Evolutionary conservation across 2,797 vertebrate genomes (phyloP), one percentile per base, ranked within the genome.

Genomic region (Hylomyscus alleni): DNA sequence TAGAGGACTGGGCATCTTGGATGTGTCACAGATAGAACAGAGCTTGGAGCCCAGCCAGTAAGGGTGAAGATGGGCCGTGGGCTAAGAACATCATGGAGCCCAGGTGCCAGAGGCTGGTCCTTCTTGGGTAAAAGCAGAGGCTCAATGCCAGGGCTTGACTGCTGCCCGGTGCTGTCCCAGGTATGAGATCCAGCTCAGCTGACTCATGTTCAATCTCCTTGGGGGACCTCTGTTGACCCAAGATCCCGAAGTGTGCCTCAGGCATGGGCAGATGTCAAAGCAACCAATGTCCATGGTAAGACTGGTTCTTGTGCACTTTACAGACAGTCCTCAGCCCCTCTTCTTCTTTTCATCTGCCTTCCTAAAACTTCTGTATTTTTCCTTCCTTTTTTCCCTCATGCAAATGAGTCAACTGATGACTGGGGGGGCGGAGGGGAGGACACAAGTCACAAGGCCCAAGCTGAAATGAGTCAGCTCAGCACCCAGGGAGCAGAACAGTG

Each of bases 311-410:
- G 6, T 19, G 37, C n/a, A 0, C 31, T 1, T 52, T 15, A 1
- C 5, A 8, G 54, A 60, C 54, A 37, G 26, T 10, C 44, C 26
- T 34, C 22, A 12, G 72, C 22, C 44, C 8, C 47, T 37, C 40
- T 13, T 31, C 77, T 62, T 34, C 15, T 2, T 6, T 29, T 54
- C 6, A 7, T 65, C 72, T 15, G 86, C 86, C n/a, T 78, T 69
- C 62, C 50, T 44, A 19, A 89, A 72, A 84, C 26, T 7, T 80
- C 88, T 69, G 58, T 19, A 40, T 47, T 83, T 62, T 81, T 91
- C 80, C 67, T 95, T 95, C 92, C 76, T 75, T 31, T 56, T 62
- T 54, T 37, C 31, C 6, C 80, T 94, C 31, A 17, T 44, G 83
- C 47, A 80, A 31, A 26, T 67, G 76, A 90, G 58, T 90, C 83